A percentile compares a stretch with the other conserved stretches of the same genome.
These are phyloP conservation scores for Phoxinus phoxinus DNA, from an alignment of 2,113 vertebrate genomes.

Conservation along the genomic window DNA sequence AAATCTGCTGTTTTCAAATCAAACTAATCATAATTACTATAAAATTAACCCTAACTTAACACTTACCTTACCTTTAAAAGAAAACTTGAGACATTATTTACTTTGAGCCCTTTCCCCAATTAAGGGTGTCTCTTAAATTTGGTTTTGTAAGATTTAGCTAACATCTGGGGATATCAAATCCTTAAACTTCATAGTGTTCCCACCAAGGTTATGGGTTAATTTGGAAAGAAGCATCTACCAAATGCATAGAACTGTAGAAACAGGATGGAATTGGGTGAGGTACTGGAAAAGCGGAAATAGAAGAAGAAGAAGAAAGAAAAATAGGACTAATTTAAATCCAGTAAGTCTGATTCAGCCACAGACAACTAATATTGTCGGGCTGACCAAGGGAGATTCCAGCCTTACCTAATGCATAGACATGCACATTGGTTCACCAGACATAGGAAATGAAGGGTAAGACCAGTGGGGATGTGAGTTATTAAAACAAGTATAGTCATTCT, in stretches of 20 bases:
- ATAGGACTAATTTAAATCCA: slow-evolving; percentile 38
- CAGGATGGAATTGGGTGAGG: not conserved
- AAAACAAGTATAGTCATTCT: slow-evolving; percentile 31
- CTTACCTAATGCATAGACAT: slow-evolving; percentile 57
- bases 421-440: slow-evolving; percentile 55
- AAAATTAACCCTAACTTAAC: not conserved
- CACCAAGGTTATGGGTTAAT: not conserved
- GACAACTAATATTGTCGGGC: slow-evolving; percentile 48
- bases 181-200: not conserved
- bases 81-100: not conserved
- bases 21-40: slow-evolving; percentile 23
- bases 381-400: slow-evolving; percentile 48
- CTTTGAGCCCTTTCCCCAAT: not conserved
- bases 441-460: slow-evolving; percentile 62
- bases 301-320: not conserved
- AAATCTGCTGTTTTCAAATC: slow-evolving; percentile 24
- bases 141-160: not conserved
- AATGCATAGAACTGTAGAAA: not conserved
- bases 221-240: not conserved
- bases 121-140: not conserved
- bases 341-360: slow-evolving; percentile 56
- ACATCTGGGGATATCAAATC: not conserved
- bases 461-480: slow-evolving; percentile 29
- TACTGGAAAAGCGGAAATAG: slow-evolving; percentile 20
- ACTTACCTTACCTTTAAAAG: not conserved